These are phyloP conservation scores for Zygogramma bicolorata DNA, from an alignment of 2,888 invertebrate species.

Conservation along the genomic window DNA sequence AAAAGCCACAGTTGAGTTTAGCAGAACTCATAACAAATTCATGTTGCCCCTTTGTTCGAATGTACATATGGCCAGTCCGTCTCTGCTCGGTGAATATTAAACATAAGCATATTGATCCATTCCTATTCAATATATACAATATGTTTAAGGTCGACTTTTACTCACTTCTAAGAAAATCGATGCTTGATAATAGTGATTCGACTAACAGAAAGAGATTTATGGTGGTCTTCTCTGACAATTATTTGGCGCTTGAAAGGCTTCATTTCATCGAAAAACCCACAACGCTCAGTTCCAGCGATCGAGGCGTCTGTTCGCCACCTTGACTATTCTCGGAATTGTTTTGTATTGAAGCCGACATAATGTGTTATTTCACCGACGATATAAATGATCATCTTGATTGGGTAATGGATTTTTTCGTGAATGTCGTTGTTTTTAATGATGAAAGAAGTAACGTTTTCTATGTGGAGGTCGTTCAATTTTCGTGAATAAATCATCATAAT, in stretches of 20 bases:
- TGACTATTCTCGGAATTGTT: constrained; percentile 45
- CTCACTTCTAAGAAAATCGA: constrained; percentile 18
- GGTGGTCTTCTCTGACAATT: constrained; percentile 27
- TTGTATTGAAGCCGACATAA: constrained; percentile 39
- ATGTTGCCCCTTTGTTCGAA: too few species aligned
- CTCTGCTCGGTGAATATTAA: too few species aligned
- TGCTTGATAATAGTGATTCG: constrained; percentile 26
- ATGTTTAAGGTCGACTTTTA: neutral
- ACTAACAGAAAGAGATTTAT: constrained; percentile 27
- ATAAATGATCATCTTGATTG: constrained; percentile 31
- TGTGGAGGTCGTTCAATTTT: neutral
- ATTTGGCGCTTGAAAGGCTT: constrained; percentile 43
- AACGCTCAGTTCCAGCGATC: constrained; percentile 43
- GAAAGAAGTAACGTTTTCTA: neutral
- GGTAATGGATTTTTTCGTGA: neutral
- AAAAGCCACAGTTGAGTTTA: too few species aligned
- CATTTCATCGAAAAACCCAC: constrained; percentile 49
- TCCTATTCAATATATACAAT: neutral
- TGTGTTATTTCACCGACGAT: constrained; percentile 36
- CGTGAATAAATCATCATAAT: too few species aligned
- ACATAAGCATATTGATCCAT: too few species aligned
- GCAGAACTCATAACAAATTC: too few species aligned
- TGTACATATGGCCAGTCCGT: too few species aligned
- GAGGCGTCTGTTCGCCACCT: constrained; percentile 34
- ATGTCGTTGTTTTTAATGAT: neutral